Base-by-base conservation (phyloP, 2,888 invertebrate species). In the Nomada lathburiana region DNA sequence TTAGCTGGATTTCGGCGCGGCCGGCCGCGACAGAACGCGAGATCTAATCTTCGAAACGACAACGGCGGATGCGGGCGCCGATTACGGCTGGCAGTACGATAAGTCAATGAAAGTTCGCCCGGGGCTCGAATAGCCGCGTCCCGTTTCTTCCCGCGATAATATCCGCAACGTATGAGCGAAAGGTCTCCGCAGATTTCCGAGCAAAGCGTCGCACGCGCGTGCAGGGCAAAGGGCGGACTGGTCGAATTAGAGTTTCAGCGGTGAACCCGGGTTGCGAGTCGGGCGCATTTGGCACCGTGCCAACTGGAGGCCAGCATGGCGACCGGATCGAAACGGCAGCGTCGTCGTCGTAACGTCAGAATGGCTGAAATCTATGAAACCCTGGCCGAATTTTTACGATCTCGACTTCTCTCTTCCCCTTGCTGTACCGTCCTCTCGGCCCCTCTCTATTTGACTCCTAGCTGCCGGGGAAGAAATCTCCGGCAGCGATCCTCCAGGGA, bases 231-330 rank as follows among this genome's bases (percentile, higher is more conserved):
- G 10, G n/a, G 42, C 26, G n/a, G 53, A 26, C 5, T n/a, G 36
- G 7, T 36, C 36, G 36, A 36, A 36, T 36, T 36, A 47, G 23
- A 53, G 59, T 59, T 52, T 65, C 36, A 44, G 16, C 18, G 29
- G 62, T 64, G 20, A 52, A 55, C 42, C 62, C n/a, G 26, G 50
- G n/a, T 29, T 0, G 73, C 65, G 53, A 42, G 53, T 42, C 53
- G 50, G 55, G 50, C 72, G 68, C 64, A 70, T 62, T 72, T 87
- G 87, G 87, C 82, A 50, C 9, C 26, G 26, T 69, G 82, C 88
- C 87, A 87, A 80, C 64, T 65, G 63, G 64, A 71, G 75, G 20
- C 74, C 74, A 87, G 68, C 60, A 87, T 80, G 83, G 81, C 82
- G 69, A 26, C 13, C 68, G 72, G 76, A 85, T 78, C 76, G 83